Conservation (phyloP, 1,140 invertebrate genomes). For the Sarcophaga bullata region DNA sequence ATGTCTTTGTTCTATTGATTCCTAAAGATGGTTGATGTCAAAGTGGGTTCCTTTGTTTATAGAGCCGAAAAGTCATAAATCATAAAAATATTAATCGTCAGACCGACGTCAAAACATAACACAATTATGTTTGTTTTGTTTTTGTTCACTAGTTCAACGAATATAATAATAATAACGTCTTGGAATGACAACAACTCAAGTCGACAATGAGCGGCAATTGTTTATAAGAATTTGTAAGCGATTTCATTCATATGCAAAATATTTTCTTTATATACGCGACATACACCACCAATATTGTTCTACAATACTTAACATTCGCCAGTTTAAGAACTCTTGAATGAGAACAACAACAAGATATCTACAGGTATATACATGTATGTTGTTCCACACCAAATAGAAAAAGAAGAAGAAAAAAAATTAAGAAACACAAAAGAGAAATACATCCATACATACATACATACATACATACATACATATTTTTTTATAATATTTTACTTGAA, state of each 20-base stretch:
- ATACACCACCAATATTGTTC: background rate
- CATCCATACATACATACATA: no score
- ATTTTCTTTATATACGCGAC: background rate
- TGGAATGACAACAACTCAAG: no score
- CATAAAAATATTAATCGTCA: conserved; percentile 36
- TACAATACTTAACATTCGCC: background rate
- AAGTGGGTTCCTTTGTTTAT: conserved; percentile 2
- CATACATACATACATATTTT: no score
- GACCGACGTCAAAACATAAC: conserved; percentile 21
- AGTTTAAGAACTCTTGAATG: background rate
- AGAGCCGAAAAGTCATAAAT: conserved; percentile 31
- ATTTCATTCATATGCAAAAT: background rate
- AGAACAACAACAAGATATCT: background rate
- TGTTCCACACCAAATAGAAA: background rate
- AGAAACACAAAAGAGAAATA: no score
- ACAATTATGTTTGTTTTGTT: background rate
- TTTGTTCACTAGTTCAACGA: background rate
- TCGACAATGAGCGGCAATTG: no score
- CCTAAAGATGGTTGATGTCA: background rate
- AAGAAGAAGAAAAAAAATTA: no score
- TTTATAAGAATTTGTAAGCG: no score
- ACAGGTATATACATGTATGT: background rate
- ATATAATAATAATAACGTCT: background rate
- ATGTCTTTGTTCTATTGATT: background rate
- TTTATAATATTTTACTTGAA: background rate